These are phyloP conservation scores for Agapornis roseicollis DNA, from an alignment of 2,113 vertebrate genomes.

Conservation along the genomic window DNA sequence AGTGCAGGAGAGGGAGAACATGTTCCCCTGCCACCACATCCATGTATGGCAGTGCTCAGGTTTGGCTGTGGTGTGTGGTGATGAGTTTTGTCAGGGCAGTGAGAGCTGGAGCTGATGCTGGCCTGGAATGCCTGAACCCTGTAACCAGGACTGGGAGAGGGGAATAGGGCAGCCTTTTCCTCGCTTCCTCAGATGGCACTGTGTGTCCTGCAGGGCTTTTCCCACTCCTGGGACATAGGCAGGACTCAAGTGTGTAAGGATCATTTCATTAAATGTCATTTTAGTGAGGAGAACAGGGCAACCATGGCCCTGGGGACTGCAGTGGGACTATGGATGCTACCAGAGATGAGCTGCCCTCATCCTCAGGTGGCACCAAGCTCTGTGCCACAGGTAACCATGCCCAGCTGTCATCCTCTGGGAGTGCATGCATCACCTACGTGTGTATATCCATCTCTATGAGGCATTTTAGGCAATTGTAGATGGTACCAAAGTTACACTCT, in stretches of 20 bases:
- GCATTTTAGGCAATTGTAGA: background rate
- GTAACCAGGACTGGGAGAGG: background rate
- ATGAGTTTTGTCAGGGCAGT: background rate
- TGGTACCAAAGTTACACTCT: background rate
- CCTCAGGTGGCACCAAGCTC: background rate
- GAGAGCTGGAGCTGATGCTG: background rate
- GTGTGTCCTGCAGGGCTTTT: background rate
- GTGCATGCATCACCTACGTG: accelerated
- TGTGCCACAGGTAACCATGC: background rate
- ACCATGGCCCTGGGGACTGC: background rate
- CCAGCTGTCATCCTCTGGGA: background rate
- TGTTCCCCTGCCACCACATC: accelerated
- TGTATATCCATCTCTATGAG: accelerated
- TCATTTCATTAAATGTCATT: background rate
- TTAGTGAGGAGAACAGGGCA: background rate
- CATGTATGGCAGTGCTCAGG: background rate
- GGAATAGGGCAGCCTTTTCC: background rate
- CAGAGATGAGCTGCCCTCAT: background rate
- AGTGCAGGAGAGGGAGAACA: background rate
- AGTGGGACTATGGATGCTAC: background rate
- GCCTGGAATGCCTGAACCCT: background rate
- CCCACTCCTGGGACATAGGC: accelerated
- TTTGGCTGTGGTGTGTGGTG: background rate
- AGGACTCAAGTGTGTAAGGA: background rate
- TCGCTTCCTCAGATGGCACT: background rate